phyloP scores from a whole-genome alignment of 2,113 vertebrate genomes.

The Cyanistes caeruleus region DNA sequence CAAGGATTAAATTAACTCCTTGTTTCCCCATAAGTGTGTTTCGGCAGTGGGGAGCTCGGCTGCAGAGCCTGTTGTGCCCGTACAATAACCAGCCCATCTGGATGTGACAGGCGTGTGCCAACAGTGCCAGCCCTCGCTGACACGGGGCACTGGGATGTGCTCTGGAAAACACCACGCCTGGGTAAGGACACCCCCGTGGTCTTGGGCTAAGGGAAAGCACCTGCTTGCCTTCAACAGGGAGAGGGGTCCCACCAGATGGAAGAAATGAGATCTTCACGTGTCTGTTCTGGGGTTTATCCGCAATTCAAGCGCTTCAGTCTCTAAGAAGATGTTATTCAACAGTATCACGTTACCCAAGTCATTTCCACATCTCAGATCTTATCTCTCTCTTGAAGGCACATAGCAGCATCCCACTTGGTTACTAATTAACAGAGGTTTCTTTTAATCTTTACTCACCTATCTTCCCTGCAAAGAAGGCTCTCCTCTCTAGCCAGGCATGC shows the following conservation, averaged over 20 bases:
- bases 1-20: not conserved
- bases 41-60: not conserved
- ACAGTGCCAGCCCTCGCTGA: not conserved
- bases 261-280: not conserved
- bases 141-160: rapidly evolving
- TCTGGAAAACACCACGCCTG: not conserved
- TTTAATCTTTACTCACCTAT: not conserved
- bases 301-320: not conserved
- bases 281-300: not conserved
- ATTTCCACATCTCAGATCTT: not conserved
- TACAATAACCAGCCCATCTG: not conserved
- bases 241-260: not conserved
- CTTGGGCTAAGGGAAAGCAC: not conserved
- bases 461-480: not conserved
- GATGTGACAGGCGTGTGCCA: not conserved
- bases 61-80: not conserved
- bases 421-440: not conserved
- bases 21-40: not conserved
- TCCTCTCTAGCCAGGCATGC: not conserved
- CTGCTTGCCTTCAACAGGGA: conserved; percentile 7
- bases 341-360: not conserved
- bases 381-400: not conserved
- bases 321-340: not conserved
- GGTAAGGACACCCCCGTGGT: not conserved
- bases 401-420: not conserved